Conservation (phyloP, 1,140 invertebrate species). For the Archegozetes longisetosus region DNA sequence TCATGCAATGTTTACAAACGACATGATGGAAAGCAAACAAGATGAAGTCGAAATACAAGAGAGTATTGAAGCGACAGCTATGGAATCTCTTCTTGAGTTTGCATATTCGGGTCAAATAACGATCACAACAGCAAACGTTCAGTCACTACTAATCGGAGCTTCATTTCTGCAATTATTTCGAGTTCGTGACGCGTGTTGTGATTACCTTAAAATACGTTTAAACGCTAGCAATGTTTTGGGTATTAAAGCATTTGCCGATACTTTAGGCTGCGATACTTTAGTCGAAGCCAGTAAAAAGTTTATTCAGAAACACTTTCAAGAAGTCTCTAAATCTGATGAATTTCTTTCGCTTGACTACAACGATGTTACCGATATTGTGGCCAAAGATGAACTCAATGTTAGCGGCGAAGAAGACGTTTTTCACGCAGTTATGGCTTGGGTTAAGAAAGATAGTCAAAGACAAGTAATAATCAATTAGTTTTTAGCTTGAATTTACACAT, state of each 20-base stretch:
- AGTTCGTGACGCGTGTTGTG: constrained; percentile 67
- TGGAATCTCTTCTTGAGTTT: constrained; percentile 70
- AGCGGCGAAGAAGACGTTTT: constrained; percentile 50
- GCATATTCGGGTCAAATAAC: constrained; percentile 65
- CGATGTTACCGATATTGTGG: constrained; percentile 54
- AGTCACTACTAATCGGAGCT: constrained; percentile 68
- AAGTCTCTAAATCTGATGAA: constrained; percentile 58
- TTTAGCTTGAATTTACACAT: too few relatives aligned
- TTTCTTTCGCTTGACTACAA: constrained; percentile 46
- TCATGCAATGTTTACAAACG: constrained; percentile 75
- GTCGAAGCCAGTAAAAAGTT: constrained; percentile 60
- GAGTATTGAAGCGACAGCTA: constrained; percentile 58
- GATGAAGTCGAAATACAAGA: constrained; percentile 64
- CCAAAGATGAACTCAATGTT: constrained; percentile 61
- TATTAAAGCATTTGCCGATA: constrained; percentile 63
- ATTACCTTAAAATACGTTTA: constrained; percentile 58
- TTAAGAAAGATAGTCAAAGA: constrained; percentile 45
- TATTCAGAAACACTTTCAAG: constrained; percentile 64
- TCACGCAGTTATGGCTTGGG: constrained; percentile 65
- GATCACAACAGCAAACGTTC: constrained; percentile 63
- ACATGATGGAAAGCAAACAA: constrained; percentile 69
- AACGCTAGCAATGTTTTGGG: constrained; percentile 70
- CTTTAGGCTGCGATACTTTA: constrained; percentile 50
- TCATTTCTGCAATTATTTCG: constrained; percentile 64
- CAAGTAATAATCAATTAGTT: too few relatives aligned